Percentiles rank a stretch among this genome's conserved stretches.
phyloP scores from a whole-genome alignment of 2,113 vertebrate species.

The Gopherus flavomarginatus region DNA sequence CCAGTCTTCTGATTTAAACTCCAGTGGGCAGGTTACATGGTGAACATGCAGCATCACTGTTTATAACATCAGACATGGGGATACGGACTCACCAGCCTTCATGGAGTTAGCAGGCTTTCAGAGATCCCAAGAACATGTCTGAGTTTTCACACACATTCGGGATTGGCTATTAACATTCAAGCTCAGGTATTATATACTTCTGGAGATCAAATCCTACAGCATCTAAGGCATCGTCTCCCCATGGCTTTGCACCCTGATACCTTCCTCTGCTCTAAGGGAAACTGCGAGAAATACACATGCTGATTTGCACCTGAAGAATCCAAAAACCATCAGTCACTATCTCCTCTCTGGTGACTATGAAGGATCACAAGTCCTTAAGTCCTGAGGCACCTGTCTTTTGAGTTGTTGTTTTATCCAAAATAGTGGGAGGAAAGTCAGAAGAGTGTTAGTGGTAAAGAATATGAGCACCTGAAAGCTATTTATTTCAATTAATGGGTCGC shows the following conservation, averaged over 20 bases:
- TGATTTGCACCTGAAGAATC: background rate
- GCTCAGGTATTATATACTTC: background rate
- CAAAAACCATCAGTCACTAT: background rate
- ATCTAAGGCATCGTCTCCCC: background rate
- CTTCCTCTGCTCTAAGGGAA: background rate
- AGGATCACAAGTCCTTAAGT: background rate
- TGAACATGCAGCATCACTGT: background rate
- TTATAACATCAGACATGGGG: background rate
- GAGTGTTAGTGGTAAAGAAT: background rate
- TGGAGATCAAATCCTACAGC: background rate
- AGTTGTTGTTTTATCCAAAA: background rate
- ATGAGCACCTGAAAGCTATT: background rate
- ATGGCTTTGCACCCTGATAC: background rate
- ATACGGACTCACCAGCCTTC: background rate
- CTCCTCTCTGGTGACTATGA: constrained; percentile 1
- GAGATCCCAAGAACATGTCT: background rate
- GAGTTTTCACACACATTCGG: background rate
- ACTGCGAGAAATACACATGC: constrained; percentile 25
- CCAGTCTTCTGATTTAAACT: constrained; percentile 14
- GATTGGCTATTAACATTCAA: background rate
- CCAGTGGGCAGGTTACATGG: background rate
- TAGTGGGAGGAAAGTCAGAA: background rate
- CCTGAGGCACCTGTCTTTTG: accelerated
- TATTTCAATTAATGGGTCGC: constrained; percentile 2
- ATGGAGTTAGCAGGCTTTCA: background rate